phyloP scores from a whole-genome alignment of 2,113 vertebrate genomes.

The Platysteira castanea region DNA sequence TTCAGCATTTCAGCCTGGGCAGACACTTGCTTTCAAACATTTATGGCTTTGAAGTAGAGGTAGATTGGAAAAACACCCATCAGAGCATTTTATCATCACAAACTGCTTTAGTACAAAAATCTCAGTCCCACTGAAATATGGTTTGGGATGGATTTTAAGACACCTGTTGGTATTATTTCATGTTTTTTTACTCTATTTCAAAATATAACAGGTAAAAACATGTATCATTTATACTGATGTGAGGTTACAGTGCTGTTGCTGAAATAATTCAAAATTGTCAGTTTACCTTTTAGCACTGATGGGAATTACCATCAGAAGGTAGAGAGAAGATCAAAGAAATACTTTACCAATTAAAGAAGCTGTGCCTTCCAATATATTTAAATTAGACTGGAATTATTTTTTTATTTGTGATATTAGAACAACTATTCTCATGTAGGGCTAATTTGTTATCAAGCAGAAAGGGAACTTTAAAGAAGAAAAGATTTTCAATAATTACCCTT shows the following conservation, averaged over 20 bases:
- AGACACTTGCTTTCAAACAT: not conserved
- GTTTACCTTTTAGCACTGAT: not conserved
- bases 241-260: not conserved
- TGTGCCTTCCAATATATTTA: not conserved
- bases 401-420: not conserved
- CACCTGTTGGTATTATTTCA: not conserved
- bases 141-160: not conserved
- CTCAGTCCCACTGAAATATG: not conserved
- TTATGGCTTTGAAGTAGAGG: conserved; percentile 4
- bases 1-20: not conserved
- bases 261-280: not conserved
- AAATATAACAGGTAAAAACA: not conserved
- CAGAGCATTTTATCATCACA: not conserved
- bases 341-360: not conserved
- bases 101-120: not conserved
- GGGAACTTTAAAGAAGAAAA: not conserved
- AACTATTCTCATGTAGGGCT: not conserved
- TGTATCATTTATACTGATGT: fast-evolving
- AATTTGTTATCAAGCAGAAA: not conserved
- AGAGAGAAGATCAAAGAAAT: not conserved
- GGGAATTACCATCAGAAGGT: not conserved
- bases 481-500: not conserved
- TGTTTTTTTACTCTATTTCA: not conserved
- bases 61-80: not conserved
- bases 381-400: not conserved